Evolutionary conservation across 2,797 vertebrate genomes (phyloP).

Genomic region (Trachops cirrhosus): DNA sequence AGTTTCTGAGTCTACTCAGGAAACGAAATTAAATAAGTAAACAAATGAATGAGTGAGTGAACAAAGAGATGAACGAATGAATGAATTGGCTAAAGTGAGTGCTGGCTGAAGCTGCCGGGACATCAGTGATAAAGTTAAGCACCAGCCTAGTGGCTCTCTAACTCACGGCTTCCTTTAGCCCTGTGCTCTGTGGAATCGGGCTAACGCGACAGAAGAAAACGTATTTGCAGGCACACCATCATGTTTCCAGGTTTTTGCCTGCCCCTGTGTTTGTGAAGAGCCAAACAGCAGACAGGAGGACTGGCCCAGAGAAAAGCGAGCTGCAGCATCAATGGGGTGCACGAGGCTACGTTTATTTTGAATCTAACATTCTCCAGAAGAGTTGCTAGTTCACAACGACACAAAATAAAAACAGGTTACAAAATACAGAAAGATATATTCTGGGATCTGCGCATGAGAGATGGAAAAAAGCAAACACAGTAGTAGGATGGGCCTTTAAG

Average conservation of each 20-base stretch:
- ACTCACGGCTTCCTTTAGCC: background rate
- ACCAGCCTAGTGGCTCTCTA: background rate
- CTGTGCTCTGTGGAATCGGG: background rate
- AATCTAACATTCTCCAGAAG: background rate
- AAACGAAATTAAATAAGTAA: background rate
- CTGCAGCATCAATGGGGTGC: background rate
- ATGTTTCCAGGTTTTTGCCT: background rate
- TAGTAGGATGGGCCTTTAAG: background rate
- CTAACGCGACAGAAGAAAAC: background rate
- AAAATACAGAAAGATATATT: background rate
- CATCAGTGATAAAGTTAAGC: background rate
- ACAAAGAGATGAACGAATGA: background rate
- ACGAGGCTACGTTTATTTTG: background rate
- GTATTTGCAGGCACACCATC: background rate
- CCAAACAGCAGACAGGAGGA: background rate
- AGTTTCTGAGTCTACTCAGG: background rate
- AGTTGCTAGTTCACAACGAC: background rate
- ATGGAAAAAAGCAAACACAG: background rate
- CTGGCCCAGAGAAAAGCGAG: background rate
- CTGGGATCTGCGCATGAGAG: background rate
- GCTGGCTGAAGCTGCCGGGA: background rate
- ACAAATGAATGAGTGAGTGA: background rate
- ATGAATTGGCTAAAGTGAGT: background rate
- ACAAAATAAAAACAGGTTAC: background rate
- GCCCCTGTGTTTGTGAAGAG: background rate